Evolutionary conservation across 1,140 invertebrate genomes (phyloP), one percentile per base, ranked within the genome.

Genomic region (Bilobella aurantiaca): DNA sequence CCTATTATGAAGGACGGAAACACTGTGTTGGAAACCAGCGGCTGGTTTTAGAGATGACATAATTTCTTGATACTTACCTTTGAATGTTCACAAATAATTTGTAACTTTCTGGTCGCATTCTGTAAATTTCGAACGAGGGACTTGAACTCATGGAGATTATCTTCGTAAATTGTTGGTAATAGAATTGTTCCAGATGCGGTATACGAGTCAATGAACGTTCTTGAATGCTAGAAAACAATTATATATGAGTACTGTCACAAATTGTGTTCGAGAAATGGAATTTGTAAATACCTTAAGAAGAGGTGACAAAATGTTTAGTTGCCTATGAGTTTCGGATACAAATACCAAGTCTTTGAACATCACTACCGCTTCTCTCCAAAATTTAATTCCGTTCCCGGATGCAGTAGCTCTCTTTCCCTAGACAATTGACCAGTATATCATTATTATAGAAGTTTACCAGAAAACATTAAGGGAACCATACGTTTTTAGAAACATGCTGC

Each of bases 41-140:
- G 29, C 16, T 58, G 37, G n/a, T n/a, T n/a, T n/a, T 64, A 25
- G 28, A 63, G 28, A 2, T n/a, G 3, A 30, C 62, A 23, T 58
- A 21, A 8, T 42, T 66, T 63, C 62, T 31, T 3, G 5, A n/a
- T 5, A 58, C 27, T 65, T 58, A 73, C 71, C 66, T 70, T 73
- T 16, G 69, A 68, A 53, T 73, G 66, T 53, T 70, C 71, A 60
- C 71, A 73, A 37, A 70, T 61, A 46, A 60, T 42, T 27, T 70
- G 68, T 5, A 73, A 28, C 30, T 62, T 70, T 31, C 71, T 49
- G 3, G 66, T 67, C 23, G 63, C 61, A 34, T 3, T 25, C 21
- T 67, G 65, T 0, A 67, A 37, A n/a, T 58, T 30, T 18, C 31
- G 23, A 49, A 46, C 28, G 21, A 70, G 65, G 5, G 42, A 1